phyloP scores from a whole-genome alignment of 2,113 vertebrate genomes.

The Cyanocitta stelleri region DNA sequence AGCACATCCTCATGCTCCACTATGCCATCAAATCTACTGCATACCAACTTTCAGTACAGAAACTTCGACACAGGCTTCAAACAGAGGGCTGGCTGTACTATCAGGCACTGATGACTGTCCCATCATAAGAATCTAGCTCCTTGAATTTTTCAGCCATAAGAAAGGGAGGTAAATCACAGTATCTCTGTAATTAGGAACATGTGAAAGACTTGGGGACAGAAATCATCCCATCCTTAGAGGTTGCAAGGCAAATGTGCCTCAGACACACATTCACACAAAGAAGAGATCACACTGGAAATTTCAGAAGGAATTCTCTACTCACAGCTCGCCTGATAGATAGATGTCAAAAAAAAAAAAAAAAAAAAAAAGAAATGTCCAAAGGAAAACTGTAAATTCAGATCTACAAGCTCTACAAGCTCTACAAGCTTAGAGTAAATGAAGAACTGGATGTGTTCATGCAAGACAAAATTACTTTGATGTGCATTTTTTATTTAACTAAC shows the following conservation, averaged over 20 bases:
- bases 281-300: background rate
- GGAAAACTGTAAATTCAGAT: background rate
- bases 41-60: background rate
- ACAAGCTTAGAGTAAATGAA: background rate
- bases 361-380: background rate
- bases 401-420: background rate
- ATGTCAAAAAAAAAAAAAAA: background rate
- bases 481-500: constrained; percentile 33
- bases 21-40: background rate
- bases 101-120: background rate
- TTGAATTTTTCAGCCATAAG: background rate
- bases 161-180: background rate
- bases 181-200: background rate
- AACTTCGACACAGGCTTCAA: background rate
- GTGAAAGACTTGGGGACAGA: background rate
- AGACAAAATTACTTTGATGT: background rate
- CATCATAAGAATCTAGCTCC: background rate
- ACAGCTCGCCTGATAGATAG: background rate
- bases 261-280: background rate
- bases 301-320: background rate
- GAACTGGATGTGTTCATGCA: background rate
- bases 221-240: background rate
- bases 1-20: background rate
- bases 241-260: background rate
- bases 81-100: background rate